Evolutionary conservation across 2,113 vertebrate species (phyloP).

Genomic region (Mustela lutreola): DNA sequence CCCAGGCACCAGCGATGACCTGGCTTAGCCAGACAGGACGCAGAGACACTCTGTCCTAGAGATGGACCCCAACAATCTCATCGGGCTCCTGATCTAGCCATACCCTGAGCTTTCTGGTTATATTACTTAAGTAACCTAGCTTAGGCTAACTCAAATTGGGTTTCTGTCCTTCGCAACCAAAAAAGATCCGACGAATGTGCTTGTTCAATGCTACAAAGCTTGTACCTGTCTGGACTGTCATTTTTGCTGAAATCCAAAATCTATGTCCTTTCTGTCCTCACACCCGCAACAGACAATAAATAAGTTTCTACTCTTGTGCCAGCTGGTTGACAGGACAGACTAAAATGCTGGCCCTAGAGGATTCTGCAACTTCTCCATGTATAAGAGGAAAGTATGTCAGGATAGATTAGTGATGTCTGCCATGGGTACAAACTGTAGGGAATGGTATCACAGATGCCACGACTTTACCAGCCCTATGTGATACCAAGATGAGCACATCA

Average conservation of each 20-base stretch:
- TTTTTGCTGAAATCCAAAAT: neutral
- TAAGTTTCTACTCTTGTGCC: neutral
- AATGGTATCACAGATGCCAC: neutral
- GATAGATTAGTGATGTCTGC: neutral
- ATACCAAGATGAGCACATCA: neutral
- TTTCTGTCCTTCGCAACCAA: neutral
- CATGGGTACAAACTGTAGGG: neutral
- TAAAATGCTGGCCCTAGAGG: neutral
- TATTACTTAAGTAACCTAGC: neutral
- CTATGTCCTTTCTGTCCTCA: neutral
- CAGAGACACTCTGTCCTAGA: neutral
- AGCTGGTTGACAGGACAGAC: neutral
- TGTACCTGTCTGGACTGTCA: neutral
- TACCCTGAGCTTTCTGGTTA: neutral
- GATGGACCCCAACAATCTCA: neutral
- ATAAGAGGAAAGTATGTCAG: neutral
- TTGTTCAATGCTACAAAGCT: neutral
- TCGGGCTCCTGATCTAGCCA: neutral
- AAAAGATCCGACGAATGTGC: neutral
- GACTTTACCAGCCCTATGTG: neutral
- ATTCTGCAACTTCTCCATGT: neutral
- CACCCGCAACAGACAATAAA: neutral
- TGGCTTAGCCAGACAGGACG: neutral
- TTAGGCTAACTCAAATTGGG: neutral
- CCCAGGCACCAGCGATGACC: neutral